Evolutionary conservation across 2,113 vertebrate species (phyloP).

Genomic region (Manacus vitellinus): DNA sequence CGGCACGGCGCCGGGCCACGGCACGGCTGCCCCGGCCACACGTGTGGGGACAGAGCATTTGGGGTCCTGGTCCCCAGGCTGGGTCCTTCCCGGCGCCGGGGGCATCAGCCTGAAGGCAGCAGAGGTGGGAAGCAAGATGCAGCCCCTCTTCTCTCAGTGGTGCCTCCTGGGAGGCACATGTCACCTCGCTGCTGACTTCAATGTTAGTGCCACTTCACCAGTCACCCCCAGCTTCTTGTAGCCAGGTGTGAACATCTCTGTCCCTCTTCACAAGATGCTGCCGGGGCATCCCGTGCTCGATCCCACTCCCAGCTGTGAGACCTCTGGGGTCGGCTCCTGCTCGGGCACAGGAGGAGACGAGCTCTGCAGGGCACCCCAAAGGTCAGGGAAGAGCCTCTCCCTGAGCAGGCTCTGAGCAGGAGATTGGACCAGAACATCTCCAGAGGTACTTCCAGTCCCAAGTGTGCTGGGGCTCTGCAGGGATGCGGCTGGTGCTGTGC

Average conservation of each 20-base stretch:
- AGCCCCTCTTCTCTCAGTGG: accelerated
- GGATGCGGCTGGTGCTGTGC: accelerated
- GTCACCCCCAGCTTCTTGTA: accelerated
- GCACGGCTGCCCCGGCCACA: background rate
- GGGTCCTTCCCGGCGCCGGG: accelerated
- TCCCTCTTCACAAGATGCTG: background rate
- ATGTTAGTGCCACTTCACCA: accelerated
- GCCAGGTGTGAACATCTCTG: background rate
- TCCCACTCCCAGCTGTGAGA: background rate
- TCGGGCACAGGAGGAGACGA: background rate
- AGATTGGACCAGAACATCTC: background rate
- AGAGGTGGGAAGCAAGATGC: background rate
- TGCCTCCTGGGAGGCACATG: accelerated
- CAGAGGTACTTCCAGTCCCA: background rate
- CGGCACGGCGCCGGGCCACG: background rate
- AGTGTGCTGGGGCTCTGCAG: accelerated
- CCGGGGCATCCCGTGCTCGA: accelerated
- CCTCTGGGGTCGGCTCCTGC: background rate
- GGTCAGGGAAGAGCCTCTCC: background rate
- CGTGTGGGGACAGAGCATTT: accelerated
- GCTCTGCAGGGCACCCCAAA: background rate
- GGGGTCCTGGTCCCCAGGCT: background rate
- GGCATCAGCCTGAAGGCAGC: background rate
- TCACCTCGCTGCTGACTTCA: accelerated
- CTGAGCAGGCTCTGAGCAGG: background rate